Percentiles rank a stretch among this genome's conserved stretches.
These are phyloP conservation scores for Schrankia costaestrigalis DNA, from an alignment of 2,888 invertebrate genomes.

Conservation along the genomic window DNA sequence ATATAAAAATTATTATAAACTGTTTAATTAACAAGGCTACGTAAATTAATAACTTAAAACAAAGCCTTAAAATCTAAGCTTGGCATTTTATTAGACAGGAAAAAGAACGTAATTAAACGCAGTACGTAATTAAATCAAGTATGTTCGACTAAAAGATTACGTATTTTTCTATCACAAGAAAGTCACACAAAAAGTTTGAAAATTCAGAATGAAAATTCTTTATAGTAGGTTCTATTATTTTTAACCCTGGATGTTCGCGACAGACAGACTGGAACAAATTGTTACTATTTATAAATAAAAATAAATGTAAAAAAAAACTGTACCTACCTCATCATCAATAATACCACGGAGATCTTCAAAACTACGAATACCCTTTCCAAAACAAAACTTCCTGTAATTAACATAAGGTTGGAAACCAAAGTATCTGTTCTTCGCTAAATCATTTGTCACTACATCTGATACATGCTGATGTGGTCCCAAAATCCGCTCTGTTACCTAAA, in stretches of 20 bases:
- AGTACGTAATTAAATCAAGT: no score
- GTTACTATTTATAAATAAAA: neutral
- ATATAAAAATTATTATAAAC: neutral
- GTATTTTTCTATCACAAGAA: no score
- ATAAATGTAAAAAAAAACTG: neutral
- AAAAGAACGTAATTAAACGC: no score
- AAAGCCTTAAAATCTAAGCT: no score
- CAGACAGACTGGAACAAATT: no score
- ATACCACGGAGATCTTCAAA: slow-evolving; percentile 35
- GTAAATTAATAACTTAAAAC: no score
- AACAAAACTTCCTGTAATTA: slow-evolving; percentile 90
- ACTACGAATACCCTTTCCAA: slow-evolving; percentile 83
- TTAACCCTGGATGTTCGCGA: no score
- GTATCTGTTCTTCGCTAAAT: slow-evolving; percentile 81
- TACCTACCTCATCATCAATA: slow-evolving; percentile 46
- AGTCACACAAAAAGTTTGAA: no score
- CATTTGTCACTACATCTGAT: slow-evolving; percentile 45
- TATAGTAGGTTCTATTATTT: no score
- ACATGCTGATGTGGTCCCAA: slow-evolving; percentile 44
- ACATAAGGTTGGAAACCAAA: slow-evolving; percentile 92
- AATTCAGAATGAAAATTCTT: no score
- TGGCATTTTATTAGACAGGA: no score
- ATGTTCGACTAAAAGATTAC: no score
- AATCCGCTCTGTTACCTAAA: slow-evolving; percentile 47
- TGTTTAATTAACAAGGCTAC: neutral